Evolutionary conservation across 1,140 invertebrate species (phyloP).

Genomic region (Scaptomyza hsui): DNA sequence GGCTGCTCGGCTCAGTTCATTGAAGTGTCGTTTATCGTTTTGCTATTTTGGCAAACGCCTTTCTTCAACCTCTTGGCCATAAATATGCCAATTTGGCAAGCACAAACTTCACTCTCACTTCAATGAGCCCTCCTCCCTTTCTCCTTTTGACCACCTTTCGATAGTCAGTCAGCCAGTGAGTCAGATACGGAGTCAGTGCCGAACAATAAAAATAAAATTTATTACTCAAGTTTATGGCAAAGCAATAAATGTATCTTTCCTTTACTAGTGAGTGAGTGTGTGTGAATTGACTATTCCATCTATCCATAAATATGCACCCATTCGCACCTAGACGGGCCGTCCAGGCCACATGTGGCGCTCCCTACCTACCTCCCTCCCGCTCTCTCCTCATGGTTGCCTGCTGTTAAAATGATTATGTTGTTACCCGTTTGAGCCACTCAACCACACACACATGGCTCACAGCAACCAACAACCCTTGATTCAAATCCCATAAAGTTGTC

Average conservation of each 20-base stretch:
- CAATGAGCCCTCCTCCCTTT: neutral
- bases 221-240: constrained; percentile 78
- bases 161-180: constrained; percentile 29
- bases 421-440: constrained; percentile 39
- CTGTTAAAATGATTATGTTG: constrained; percentile 77
- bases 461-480: constrained; percentile 64
- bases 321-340: constrained; percentile 61
- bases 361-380: too few species aligned
- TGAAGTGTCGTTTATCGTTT: constrained; percentile 79
- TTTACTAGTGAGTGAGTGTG: constrained; percentile 14
- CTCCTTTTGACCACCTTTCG: constrained; percentile 2
- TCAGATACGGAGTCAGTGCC: constrained; percentile 52
- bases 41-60: constrained; percentile 69
- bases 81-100: constrained; percentile 76
- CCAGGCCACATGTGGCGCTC: constrained; percentile 60
- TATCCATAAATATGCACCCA: constrained; percentile 77
- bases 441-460: neutral
- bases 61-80: constrained; percentile 65
- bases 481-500: constrained; percentile 80
- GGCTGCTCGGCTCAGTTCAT: constrained; percentile 60
- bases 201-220: constrained; percentile 80
- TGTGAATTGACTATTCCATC: constrained; percentile 3
- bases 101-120: constrained; percentile 2
- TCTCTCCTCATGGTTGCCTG: constrained; percentile 40
- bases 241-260: constrained; percentile 77